Evolutionary conservation across 2,797 vertebrate species (phyloP), one percentile per base, ranked within the genome.

Genomic region (Scyliorhinus canicula): DNA sequence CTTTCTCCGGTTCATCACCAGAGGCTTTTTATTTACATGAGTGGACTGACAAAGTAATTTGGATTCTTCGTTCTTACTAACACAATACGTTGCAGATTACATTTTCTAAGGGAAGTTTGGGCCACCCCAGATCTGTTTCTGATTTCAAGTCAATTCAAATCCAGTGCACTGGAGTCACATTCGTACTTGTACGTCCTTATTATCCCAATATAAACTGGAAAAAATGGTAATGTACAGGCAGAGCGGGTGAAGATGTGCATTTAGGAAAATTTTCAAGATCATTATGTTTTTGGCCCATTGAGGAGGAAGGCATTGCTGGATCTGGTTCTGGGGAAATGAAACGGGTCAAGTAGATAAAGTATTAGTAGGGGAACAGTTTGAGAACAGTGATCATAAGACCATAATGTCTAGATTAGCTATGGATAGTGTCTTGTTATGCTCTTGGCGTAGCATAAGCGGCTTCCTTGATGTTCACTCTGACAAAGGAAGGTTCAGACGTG

Each of bases 1-100:
- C 63, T 69, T 67, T 67, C 69, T 95, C n/a, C 77, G 86, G 50
- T 95, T 40, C 3, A 50, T 95, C 74, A 3, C 82, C 24, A 95
- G 52, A 95, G 28, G 84, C 91, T 95, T 95, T 93, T 71, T 31
- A n/a, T 94, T 74, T 71, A 71, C 31, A 74, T 19, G 16, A 94
- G 74, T 35, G 47, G 67, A 93, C 93, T 71, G 65, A 71, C 67
- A 71, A n/a, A 52, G 28, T 35, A 93, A 74, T 94, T 52, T 94
- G 67, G 11, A 94, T 94, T 50, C 31, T 52, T 14, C n/a, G 16
- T 52, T 52, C 47, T 52, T 69, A 26, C 4, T 2, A 31, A n/a
- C 47, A 71, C 14, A 52, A 16, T 91, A 65, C 21, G 12, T 71
- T 71, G 47, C 93, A 74, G 44, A 71, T 93, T 71, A 52, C 71